These are phyloP conservation scores for Lophochroa leadbeateri DNA, from an alignment of 2,113 vertebrate genomes.

Conservation along the genomic window DNA sequence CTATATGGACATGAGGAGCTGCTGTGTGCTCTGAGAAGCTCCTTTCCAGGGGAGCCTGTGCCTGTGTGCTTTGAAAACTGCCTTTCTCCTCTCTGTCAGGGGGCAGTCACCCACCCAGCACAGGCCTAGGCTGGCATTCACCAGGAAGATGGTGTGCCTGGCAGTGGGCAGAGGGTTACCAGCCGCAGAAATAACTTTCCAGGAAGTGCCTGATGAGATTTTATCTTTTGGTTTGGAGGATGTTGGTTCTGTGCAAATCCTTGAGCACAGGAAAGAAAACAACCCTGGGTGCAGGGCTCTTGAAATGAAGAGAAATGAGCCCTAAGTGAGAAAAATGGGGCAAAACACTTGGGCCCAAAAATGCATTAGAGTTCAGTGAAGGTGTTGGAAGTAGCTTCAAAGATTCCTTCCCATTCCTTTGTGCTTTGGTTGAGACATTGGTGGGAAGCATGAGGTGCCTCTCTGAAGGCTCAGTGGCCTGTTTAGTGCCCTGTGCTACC, in stretches of 20 bases:
- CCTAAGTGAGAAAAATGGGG: background rate
- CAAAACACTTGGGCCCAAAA: background rate
- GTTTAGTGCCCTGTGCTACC: background rate
- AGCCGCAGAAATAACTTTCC: background rate
- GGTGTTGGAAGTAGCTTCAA: background rate
- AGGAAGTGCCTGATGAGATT: background rate
- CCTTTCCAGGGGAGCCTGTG: background rate
- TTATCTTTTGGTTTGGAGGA: background rate
- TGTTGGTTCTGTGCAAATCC: background rate
- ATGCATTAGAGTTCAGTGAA: background rate
- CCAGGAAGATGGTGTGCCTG: background rate
- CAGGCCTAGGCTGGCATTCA: background rate
- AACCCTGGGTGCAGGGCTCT: background rate
- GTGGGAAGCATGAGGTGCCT: background rate
- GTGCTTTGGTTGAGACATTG: background rate
- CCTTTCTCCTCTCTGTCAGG: background rate
- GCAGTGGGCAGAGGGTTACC: background rate
- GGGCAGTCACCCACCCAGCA: background rate
- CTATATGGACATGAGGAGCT: background rate
- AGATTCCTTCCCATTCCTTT: background rate
- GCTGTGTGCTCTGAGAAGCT: background rate
- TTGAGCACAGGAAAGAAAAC: background rate
- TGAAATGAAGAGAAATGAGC: background rate
- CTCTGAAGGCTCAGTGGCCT: background rate
- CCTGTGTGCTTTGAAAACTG: background rate